These are phyloP conservation scores for Drosophila anceps DNA, from an alignment of 2,888 invertebrate species.

Conservation along the genomic window DNA sequence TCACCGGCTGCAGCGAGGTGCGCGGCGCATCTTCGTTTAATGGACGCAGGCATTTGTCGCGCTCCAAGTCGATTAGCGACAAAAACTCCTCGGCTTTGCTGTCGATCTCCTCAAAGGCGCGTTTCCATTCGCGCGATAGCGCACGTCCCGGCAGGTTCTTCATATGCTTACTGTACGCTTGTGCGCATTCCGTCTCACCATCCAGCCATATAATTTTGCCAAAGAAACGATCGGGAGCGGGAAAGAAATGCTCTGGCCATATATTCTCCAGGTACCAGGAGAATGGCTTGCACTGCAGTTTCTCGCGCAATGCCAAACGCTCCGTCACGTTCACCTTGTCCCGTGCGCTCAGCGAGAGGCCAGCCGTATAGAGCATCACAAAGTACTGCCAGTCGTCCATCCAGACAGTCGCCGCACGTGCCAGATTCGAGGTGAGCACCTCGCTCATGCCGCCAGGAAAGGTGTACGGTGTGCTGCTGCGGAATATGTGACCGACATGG, in stretches of 20 bases:
- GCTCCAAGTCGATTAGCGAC: conserved; percentile 76
- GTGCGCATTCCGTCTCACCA: conserved; percentile 77
- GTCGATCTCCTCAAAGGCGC: conserved; percentile 77
- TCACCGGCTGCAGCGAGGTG: conserved; percentile 71
- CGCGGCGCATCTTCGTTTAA: conserved; percentile 70
- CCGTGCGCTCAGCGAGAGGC: conserved; percentile 85
- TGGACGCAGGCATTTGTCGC: conserved; percentile 82
- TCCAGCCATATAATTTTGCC: conserved; percentile 90
- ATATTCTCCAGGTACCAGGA: conserved; percentile 97
- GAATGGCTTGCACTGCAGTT: conserved; percentile 93
- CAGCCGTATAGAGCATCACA: conserved; percentile 93
- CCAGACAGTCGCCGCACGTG: conserved; percentile 97
- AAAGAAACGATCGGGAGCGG: conserved; percentile 93
- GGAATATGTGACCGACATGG: conserved; percentile 96
- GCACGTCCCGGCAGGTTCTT: conserved; percentile 77
- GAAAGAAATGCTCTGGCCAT: conserved; percentile 98
- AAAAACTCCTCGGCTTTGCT: conserved; percentile 72
- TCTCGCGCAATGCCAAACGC: conserved; percentile 89
- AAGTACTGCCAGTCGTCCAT: conserved; percentile 99
- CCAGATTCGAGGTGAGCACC: conserved; percentile 93
- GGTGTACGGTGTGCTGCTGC: conserved; percentile 96
- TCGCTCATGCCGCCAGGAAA: conserved; percentile 96
- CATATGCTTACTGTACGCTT: conserved; percentile 78
- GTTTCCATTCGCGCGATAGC: conserved; percentile 77
- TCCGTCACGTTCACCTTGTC: conserved; percentile 86